Conservation (phyloP, 2,113 vertebrate genomes). For the Rutilus rutilus region DNA sequence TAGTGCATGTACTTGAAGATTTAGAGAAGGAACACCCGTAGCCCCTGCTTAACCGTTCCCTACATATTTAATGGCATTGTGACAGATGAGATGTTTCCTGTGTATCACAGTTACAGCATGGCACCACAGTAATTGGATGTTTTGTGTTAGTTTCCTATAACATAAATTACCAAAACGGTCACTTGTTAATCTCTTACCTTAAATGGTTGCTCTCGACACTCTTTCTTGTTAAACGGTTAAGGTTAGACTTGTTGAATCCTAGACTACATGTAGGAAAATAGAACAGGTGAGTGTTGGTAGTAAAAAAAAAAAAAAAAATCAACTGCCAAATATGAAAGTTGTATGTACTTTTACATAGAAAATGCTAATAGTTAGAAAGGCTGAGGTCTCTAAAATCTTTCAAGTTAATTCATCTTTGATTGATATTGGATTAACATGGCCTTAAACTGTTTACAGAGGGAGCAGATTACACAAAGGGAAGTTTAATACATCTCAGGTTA, state of each 20-base stretch:
- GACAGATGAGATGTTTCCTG: conserved; percentile 42
- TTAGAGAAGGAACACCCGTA: conserved; percentile 35
- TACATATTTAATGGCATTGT: conserved; percentile 37
- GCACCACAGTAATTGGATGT: conserved; percentile 51
- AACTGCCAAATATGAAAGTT: conserved; percentile 42
- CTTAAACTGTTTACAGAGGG: conserved; percentile 75
- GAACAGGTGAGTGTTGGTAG: background rate
- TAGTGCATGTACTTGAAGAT: conserved; percentile 31
- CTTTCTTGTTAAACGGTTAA: conserved; percentile 19
- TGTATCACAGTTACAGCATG: conserved; percentile 54
- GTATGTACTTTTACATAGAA: conserved; percentile 6
- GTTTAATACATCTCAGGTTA: conserved; percentile 53
- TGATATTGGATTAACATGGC: conserved; percentile 59
- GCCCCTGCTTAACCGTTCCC: conserved; percentile 19
- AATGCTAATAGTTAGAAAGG: background rate
- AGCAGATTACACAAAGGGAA: conserved; percentile 48
- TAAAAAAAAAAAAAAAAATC: conserved; percentile 18
- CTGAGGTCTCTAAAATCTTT: background rate
- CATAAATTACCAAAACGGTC: conserved; percentile 23
- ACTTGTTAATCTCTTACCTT: conserved; percentile 25
- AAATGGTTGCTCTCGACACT: conserved; percentile 16
- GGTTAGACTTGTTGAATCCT: background rate
- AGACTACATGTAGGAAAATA: background rate
- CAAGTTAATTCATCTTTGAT: conserved; percentile 13
- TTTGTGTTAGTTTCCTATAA: conserved; percentile 35